Evolutionary conservation across 2,888 invertebrate genomes (phyloP).

Genomic region (Hemaris fuciformis): DNA sequence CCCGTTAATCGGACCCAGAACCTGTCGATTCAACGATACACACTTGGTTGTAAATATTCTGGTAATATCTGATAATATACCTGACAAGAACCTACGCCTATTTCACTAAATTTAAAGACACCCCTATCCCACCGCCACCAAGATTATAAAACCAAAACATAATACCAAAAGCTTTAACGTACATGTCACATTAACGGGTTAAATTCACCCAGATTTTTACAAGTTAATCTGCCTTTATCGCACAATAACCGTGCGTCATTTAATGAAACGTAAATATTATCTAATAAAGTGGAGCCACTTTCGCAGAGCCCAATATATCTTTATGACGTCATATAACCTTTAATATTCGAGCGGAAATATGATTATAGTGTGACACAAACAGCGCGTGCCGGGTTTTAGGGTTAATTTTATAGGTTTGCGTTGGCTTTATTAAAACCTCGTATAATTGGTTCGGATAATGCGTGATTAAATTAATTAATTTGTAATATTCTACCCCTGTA

Average conservation of each 20-base stretch:
- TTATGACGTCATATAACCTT: constrained; percentile 64
- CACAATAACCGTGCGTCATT: constrained; percentile 16
- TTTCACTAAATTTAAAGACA: too few species aligned
- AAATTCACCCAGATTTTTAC: not conserved
- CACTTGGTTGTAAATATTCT: too few species aligned
- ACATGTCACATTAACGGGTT: not conserved
- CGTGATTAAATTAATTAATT: not conserved
- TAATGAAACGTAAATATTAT: constrained; percentile 69
- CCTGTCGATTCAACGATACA: too few species aligned
- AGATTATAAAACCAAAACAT: not conserved
- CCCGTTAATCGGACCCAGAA: too few species aligned
- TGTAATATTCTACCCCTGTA: not conserved
- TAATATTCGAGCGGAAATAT: constrained; percentile 65
- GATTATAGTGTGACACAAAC: constrained; percentile 66
- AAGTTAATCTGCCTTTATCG: constrained; percentile 7
- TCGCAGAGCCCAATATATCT: constrained; percentile 55
- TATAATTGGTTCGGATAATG: constrained; percentile 38
- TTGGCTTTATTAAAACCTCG: constrained; percentile 54
- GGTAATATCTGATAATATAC: too few species aligned
- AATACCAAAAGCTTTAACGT: not conserved
- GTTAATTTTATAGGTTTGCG: constrained; percentile 60
- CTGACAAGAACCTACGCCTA: too few species aligned
- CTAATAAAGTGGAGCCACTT: constrained; percentile 55
- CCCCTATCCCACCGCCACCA: too few species aligned
- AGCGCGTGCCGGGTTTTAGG: constrained; percentile 29